These are phyloP conservation scores for Onychomys leucogaster DNA, from an alignment of 2,797 vertebrate species.

Conservation along the genomic window DNA sequence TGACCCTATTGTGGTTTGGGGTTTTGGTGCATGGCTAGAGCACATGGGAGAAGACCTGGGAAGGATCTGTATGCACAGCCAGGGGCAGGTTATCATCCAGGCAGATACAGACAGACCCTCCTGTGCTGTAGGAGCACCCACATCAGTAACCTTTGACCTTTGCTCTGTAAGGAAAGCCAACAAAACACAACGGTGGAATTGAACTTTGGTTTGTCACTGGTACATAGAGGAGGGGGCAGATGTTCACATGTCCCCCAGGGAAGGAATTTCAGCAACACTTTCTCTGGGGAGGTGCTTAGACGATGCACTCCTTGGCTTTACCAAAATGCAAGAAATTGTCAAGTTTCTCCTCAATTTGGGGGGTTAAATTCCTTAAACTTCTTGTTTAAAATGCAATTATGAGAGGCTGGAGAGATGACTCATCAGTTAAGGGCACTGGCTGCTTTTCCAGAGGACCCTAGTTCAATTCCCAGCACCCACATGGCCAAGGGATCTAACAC, in stretches of 20 bases:
- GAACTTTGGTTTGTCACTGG: neutral
- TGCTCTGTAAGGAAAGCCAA: neutral
- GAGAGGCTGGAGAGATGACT: neutral
- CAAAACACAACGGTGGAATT: neutral
- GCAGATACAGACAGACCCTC: neutral
- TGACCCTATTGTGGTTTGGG: neutral
- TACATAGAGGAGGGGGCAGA: neutral
- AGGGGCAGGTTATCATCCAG: neutral
- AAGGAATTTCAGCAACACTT: neutral
- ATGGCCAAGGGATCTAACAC: neutral
- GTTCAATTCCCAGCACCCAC: neutral
- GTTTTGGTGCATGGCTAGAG: neutral
- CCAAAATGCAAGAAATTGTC: neutral
- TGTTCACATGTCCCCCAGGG: neutral
- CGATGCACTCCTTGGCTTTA: neutral
- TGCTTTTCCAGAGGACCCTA: neutral
- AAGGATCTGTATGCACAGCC: neutral
- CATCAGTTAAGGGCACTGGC: neutral
- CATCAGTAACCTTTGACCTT: neutral
- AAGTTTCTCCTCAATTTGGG: neutral
- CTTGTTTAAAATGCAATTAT: slow-evolving; percentile 9
- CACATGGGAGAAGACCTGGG: neutral
- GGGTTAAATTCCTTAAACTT: neutral
- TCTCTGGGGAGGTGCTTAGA: neutral
- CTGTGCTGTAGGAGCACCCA: neutral